A percentile compares a stretch with the other conserved stretches of the same genome.
Evolutionary conservation across 23 tunicate species (phyloP).

Genomic region (Halocynthia roretzi): DNA sequence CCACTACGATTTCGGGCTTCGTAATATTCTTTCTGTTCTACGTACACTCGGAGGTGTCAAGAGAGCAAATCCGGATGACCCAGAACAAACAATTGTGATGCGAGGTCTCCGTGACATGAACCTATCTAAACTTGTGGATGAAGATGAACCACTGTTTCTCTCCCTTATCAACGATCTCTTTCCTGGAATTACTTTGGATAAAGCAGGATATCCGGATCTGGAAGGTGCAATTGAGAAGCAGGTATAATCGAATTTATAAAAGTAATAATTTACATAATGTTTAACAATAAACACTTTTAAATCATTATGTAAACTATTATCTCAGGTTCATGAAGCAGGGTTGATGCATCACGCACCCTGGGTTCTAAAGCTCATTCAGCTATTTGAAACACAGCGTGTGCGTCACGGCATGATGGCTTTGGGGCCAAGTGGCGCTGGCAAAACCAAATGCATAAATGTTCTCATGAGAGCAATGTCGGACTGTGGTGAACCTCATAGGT

Average conservation of each 20-base stretch:
- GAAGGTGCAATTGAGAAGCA: slow-evolving; percentile 95
- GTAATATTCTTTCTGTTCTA: slow-evolving; percentile 97
- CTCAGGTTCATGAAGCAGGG: slow-evolving; percentile 76
- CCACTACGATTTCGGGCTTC: slow-evolving; percentile 99
- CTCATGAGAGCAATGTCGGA: slow-evolving; percentile 99
- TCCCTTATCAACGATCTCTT: slow-evolving; percentile 99
- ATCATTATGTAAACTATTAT: neutral
- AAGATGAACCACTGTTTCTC: slow-evolving; percentile 99
- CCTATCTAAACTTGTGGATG: slow-evolving; percentile 99
- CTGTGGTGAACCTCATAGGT: slow-evolving; percentile 95
- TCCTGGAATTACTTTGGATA: slow-evolving; percentile 85
- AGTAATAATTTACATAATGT: neutral
- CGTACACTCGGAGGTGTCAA: slow-evolving; percentile 98
- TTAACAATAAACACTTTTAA: neutral
- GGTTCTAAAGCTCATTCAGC: slow-evolving; percentile 86
- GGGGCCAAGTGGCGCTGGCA: slow-evolving; percentile 99
- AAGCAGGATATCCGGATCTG: slow-evolving; percentile 95
- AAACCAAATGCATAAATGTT: slow-evolving; percentile 85
- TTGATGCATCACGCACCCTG: slow-evolving; percentile 87
- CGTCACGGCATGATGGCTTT: slow-evolving; percentile 99
- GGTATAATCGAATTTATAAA: slow-evolving; percentile 10
- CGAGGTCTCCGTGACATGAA: slow-evolving; percentile 99
- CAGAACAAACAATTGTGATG: slow-evolving; percentile 94
- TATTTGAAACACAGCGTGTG: slow-evolving; percentile 96
- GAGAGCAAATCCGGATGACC: slow-evolving; percentile 88